Evolutionary conservation across 2,888 invertebrate species (phyloP), one percentile per base, ranked within the genome.

Genomic region (Eupithecia subfuscata): DNA sequence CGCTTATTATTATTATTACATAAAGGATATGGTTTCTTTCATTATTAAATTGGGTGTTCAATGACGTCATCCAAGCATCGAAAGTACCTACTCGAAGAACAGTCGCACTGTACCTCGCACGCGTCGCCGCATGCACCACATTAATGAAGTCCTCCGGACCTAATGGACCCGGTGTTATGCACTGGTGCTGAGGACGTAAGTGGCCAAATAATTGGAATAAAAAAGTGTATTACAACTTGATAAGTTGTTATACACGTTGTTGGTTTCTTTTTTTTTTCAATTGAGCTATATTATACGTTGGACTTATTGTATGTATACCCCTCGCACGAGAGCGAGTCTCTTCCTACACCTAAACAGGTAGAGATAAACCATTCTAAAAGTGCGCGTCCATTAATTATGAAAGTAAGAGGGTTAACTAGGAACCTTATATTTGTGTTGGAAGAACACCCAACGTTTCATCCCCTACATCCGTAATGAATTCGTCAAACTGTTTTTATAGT

Each of bases 141-240:
- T 82, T 92, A 90, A 92, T 92, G 89, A 92, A 91, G 82, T 86
- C 86, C 82, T 73, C 18, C 12, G 64, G 73, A 80, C 79, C 77
- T 77, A 79, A 82, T 75, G 80, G 52, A 37, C 43, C 69, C 12
- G 48, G 22, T 84, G 82, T 83, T 77, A 81, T 75, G 34, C 18
- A 60, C 18, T 18, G 9, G 16, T n/a, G 9, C 34, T 34, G 16
- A 30, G 34, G 9, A 64, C 3, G 16, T 64, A 56, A 56, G 56
- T 56, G 60, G 64, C n/a, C 11, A 56, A 52, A 56, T 64, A 64
- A 64, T 64, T 34, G 64, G 34, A 34, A 64, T 64, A 16, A 30
- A 30, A 64, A 25, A 60, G 60, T 60, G 25, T 56, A 1, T 56
- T 22, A 56, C 22, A 22, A n/a, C n/a, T n/a, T n/a, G n/a, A 40